Evolutionary conservation across 2,797 vertebrate genomes (phyloP).

Genomic region (Borostomias antarcticus): DNA sequence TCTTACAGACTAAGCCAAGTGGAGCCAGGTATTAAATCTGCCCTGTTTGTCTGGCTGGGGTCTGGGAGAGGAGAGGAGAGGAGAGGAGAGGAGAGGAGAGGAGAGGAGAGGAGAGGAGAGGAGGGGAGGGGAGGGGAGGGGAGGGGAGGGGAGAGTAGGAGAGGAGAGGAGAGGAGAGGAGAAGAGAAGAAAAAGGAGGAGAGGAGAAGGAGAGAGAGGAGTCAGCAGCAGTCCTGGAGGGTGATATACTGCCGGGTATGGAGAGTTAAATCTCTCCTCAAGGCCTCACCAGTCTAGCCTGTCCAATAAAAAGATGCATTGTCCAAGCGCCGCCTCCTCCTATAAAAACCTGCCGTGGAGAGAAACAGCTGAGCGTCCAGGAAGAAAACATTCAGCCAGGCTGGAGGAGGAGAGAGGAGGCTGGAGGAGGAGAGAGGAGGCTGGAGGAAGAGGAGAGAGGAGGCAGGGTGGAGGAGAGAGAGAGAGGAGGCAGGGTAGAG

Average conservation of each 20-base stretch:
- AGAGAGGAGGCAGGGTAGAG: slow-evolving; percentile 53
- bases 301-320: slow-evolving; percentile 29
- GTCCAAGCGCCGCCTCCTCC: slow-evolving; percentile 3
- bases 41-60: no score
- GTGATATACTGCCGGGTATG: slow-evolving; percentile 20
- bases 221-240: not conserved
- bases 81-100: not conserved
- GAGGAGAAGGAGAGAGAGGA: no score
- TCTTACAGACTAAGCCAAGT: no score
- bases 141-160: not conserved
- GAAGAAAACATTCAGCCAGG: not conserved
- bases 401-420: slow-evolving; percentile 38
- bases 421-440: not conserved
- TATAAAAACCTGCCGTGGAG: not conserved
- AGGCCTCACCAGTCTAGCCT: slow-evolving; percentile 19
- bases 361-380: not conserved
- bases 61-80: no score
- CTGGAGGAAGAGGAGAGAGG: slow-evolving; percentile 14
- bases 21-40: no score
- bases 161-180: not conserved
- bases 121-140: not conserved
- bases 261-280: slow-evolving; percentile 29
- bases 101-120: not conserved
- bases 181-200: not conserved
- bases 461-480: slow-evolving; percentile 5